Evolutionary conservation across 2,797 vertebrate genomes (phyloP), one percentile per base, ranked within the genome.

Genomic region (Pipistrellus kuhlii): DNA sequence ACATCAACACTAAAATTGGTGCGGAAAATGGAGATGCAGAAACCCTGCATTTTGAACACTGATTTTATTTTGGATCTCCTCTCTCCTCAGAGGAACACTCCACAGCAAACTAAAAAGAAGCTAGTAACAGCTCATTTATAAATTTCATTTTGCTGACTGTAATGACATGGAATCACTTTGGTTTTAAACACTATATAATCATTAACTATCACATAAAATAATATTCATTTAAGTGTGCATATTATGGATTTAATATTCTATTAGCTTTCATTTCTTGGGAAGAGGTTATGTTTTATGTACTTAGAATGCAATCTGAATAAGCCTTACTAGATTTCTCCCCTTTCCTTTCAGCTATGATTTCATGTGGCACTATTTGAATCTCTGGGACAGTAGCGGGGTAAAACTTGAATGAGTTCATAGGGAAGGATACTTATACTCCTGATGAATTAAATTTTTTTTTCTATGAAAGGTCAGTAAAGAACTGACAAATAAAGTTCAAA

Each of bases 21-120:
- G n/a, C 95, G 87, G 84, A 97, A 97, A 97, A 97, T 88, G 76
- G 95, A 97, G 87, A 97, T 90, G 87, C 27, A 97, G 92, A 90
- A 96, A 91, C 83, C 66, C 30, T 51, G 95, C 51, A 71, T 96
- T 27, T 77, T 91, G n/a, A n/a, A 46, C 64, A 96, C 73, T 91
- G 95, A 96, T 96, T 96, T 96, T 78, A 92, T 93, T 95, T 51
- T 59, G 51, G 53, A 89, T 93, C 85, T 77, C 64, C 27, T 91
- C 75, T 96, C 30, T 96, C 82, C 82, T 96, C 96, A 94, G 72
- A 97, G 84, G 73, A 96, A 85, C 69, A 83, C 76, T 95, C 92
- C 48, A 94, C 11, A 68, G 84, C 71, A 95, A 95, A 78, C 59
- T 91, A 85, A 95, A 96, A 62, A 88, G 75, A 81, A 95, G 85